Evolutionary conservation across 2,113 vertebrate genomes (phyloP).

Genomic region (Lophotis ruficrista): DNA sequence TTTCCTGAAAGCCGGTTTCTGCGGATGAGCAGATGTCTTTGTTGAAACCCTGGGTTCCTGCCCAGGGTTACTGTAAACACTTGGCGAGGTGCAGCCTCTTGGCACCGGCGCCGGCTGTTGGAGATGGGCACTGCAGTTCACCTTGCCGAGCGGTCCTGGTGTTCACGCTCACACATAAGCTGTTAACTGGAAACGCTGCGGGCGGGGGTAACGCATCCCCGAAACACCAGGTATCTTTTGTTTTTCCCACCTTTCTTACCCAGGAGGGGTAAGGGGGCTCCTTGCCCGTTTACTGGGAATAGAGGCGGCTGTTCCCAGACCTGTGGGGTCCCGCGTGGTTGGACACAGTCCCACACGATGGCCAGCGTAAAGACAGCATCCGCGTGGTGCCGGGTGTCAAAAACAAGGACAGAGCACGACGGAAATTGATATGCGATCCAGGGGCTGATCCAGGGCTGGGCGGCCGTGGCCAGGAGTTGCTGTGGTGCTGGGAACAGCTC

Average conservation of each 20-base stretch:
- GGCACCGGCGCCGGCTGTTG: rapidly evolving
- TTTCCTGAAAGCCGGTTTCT: slow-evolving; percentile 19
- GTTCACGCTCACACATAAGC: background rate
- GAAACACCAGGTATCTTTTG: rapidly evolving
- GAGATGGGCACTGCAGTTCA: background rate
- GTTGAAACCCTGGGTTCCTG: background rate
- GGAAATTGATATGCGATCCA: rapidly evolving
- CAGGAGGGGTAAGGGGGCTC: background rate
- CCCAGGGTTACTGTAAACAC: slow-evolving; percentile 54
- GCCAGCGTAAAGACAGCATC: rapidly evolving
- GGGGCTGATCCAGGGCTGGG: background rate
- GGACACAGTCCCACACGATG: rapidly evolving
- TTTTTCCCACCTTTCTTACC: background rate
- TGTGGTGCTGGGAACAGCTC: background rate
- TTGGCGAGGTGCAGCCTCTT: slow-evolving; percentile 35
- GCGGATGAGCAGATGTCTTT: slow-evolving; percentile 29
- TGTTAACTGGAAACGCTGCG: background rate
- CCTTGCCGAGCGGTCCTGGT: background rate
- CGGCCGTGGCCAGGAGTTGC: background rate
- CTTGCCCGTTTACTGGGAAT: background rate
- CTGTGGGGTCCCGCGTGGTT: rapidly evolving
- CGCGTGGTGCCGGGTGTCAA: background rate
- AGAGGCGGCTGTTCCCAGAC: background rate
- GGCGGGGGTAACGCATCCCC: background rate
- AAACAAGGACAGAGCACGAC: rapidly evolving